A percentile compares a stretch with the other conserved stretches of the same genome.
Evolutionary conservation across 2,797 vertebrate species (phyloP).

Genomic region (Chelonia mydas): DNA sequence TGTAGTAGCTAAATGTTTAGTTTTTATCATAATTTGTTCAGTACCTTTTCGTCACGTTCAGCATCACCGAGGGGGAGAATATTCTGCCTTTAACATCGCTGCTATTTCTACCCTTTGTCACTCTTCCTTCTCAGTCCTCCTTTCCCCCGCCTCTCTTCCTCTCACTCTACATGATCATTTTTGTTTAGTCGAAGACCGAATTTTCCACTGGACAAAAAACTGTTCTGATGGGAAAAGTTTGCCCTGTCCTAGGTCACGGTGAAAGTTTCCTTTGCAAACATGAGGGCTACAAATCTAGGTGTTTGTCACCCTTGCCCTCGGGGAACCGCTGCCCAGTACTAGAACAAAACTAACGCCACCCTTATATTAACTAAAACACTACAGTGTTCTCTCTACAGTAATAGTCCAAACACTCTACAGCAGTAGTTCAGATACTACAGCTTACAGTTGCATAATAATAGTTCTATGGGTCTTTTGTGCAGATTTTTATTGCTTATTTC

Average conservation of each 20-base stretch:
- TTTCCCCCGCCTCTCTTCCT: neutral
- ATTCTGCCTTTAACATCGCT: fast-evolving
- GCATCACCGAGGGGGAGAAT: neutral
- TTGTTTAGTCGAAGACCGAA: neutral
- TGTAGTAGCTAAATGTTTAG: neutral
- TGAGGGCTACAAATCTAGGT: neutral
- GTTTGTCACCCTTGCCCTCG: neutral
- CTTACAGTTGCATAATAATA: neutral
- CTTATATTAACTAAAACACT: neutral
- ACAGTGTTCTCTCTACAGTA: neutral
- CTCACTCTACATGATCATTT: neutral
- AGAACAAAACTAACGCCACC: neutral
- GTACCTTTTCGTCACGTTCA: neutral
- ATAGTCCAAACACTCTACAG: neutral
- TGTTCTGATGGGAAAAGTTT: neutral
- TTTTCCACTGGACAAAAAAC: neutral
- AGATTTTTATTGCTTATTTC: neutral
- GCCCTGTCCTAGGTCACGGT: neutral
- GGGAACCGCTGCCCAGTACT: neutral
- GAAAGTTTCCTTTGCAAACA: neutral
- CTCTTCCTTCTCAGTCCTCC: neutral
- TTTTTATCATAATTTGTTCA: neutral
- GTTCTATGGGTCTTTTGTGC: neutral
- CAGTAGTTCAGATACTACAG: neutral
- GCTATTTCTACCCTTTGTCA: neutral